Conservation (phyloP, 2,113 vertebrate genomes). For the Monarcha castaneiventris region DNA sequence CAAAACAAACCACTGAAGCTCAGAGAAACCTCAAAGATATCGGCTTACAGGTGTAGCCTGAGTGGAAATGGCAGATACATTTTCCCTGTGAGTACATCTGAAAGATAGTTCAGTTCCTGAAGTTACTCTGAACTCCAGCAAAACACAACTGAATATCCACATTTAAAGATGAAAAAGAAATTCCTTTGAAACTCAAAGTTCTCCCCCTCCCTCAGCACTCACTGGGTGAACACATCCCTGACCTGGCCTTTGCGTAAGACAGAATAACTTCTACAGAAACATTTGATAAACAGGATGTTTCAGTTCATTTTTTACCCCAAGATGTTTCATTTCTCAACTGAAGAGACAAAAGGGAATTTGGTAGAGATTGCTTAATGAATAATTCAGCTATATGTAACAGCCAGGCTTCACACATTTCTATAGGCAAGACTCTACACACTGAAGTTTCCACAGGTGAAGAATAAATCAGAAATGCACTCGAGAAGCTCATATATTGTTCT, state of each 20-base stretch:
- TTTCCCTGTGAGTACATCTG: background rate
- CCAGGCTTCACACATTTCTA: background rate
- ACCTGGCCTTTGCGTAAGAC: background rate
- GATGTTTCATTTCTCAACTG: background rate
- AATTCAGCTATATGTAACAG: rapidly evolving
- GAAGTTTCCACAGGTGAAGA: background rate
- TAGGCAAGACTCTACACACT: background rate
- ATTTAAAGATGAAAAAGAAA: background rate
- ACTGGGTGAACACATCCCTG: background rate
- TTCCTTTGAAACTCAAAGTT: background rate
- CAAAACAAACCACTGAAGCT: background rate
- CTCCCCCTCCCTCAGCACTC: background rate
- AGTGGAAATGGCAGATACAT: background rate
- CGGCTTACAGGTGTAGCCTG: conserved; percentile 13
- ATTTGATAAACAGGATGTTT: background rate
- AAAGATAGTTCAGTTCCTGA: background rate
- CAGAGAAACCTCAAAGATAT: conserved; percentile 5
- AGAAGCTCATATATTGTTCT: background rate
- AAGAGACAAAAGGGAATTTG: background rate
- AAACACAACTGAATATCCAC: background rate
- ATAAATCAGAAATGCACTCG: background rate
- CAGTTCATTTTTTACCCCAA: background rate
- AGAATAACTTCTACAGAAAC: background rate
- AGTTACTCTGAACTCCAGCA: background rate
- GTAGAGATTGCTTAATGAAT: background rate